These are phyloP conservation scores for Zingel zingel DNA, from an alignment of 2,113 vertebrate species.

Conservation along the genomic window DNA sequence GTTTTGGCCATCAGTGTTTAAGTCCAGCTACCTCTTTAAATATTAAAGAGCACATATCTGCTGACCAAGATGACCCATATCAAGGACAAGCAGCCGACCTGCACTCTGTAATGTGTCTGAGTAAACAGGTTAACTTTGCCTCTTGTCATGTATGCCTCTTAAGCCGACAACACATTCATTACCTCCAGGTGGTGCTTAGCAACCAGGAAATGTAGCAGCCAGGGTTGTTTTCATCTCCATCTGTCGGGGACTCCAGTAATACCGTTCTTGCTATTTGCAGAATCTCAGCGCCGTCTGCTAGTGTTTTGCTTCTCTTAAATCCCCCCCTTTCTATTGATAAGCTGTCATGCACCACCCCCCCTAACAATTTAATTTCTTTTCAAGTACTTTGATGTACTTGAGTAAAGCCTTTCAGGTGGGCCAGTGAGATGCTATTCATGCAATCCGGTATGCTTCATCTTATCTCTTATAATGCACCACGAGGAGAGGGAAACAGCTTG, in stretches of 20 bases:
- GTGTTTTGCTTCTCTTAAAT: slow-evolving; percentile 71
- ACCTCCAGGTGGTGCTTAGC: slow-evolving; percentile 74
- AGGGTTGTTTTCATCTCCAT: slow-evolving; percentile 78
- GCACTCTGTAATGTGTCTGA: slow-evolving; percentile 37
- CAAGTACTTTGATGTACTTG: slow-evolving; percentile 66
- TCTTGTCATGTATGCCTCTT: slow-evolving; percentile 37
- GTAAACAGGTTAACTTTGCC: slow-evolving; percentile 41
- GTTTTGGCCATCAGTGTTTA: slow-evolving; percentile 28
- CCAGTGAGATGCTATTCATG: slow-evolving; percentile 55
- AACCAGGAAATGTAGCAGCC: slow-evolving; percentile 73
- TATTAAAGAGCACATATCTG: slow-evolving; percentile 47
- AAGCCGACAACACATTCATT: slow-evolving; percentile 60
- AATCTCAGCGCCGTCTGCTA: slow-evolving; percentile 68
- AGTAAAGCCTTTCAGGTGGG: slow-evolving; percentile 66
- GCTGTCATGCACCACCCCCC: slow-evolving; percentile 52
- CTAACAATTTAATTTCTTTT: slow-evolving; percentile 72
- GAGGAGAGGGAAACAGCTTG: slow-evolving; percentile 36
- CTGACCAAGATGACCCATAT: slow-evolving; percentile 42
- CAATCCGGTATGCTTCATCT: slow-evolving; percentile 31
- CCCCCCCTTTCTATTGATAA: slow-evolving; percentile 56
- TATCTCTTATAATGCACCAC: slow-evolving; percentile 44
- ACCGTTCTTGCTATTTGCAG: slow-evolving; percentile 62
- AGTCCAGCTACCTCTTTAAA: slow-evolving; percentile 16
- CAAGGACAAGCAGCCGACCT: slow-evolving; percentile 53
- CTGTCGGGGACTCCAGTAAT: slow-evolving; percentile 66